Base-by-base conservation (phyloP, 2,888 invertebrate genomes). In the Dryadula phaetusa region DNA sequence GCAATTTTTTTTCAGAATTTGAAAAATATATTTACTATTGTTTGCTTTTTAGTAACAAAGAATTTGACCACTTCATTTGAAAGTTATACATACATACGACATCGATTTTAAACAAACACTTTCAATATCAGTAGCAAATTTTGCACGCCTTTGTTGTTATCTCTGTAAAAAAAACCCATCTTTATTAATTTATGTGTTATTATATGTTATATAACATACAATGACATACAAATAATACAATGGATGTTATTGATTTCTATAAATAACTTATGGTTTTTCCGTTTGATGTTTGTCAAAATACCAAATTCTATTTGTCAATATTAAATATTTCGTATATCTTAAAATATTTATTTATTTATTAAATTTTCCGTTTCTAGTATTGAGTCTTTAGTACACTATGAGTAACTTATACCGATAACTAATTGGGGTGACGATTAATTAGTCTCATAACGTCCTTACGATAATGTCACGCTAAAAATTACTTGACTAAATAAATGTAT, bases 261-360 rank as follows among this genome's bases (percentile, higher is more conserved):
- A 60, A 28, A 46, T 28, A 46, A 46, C 12, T n/a, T 28, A 1
- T 4, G 18, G 44, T 18, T 32, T 56, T 46, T 60, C 60, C 60
- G 20, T 28, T 16, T 42, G 8, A 60, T 10, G 44, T 60, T 53
- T 18, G 34, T 44, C 25, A 60, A 44, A 42, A 60, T 44, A 42
- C 3, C 28, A 16, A 28, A 60, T 5, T 18, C 44, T 32, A 8
- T 28, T 16, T 32, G 32, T 28, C 12, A 16, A 42, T 42, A 46
- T 70, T 67, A 53, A 44, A 64, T 71, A 73, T 64, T 69, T 67
- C 61, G 44, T 53, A 62, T n/a, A n/a, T n/a, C n/a, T n/a, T n/a
- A n/a, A n/a, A n/a, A n/a, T n/a, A n/a, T n/a, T n/a, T n/a, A n/a
- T n/a, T n/a, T n/a, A n/a, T n/a, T n/a, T n/a, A n/a, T n/a, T n/a